Evolutionary conservation across 1,140 invertebrate species (phyloP), one percentile per base, ranked within the genome.

Genomic region (Danaus plexippus): DNA sequence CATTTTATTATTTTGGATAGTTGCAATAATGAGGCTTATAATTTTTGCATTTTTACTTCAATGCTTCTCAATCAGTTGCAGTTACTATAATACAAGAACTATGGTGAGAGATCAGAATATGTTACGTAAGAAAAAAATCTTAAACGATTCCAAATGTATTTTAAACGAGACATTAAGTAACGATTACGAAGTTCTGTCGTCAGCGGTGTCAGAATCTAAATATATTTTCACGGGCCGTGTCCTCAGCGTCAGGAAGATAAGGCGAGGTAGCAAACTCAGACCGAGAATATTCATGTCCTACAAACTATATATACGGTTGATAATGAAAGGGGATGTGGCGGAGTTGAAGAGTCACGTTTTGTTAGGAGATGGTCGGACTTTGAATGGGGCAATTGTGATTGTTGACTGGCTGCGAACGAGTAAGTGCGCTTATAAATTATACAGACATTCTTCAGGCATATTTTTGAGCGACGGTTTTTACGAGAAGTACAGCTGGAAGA

Each of bases 141-240:
- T 67, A 72, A 83, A 83, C 61, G 67, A 56, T 62, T 62, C 73
- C 71, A 84, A 84, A 81, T 86, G 83, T 77, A 67, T 80, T 81
- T 78, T 78, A 71, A 86, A 86, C 67, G 83, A 83, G 73, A 86
- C 80, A 66, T 76, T 86, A 77, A 84, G 79, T 77, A 86, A 86
- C 75, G 83, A 86, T 77, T 86, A 84, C 68, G 83, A 84, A 77
- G 81, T 84, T 77, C 63, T 86, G 73, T 80, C 80, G 66, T 86
- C 83, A 59, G 80, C 75, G 52, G 83, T 86, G 62, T 84, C 79
- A 71, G 83, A 86, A 71, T 84, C 83, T 67, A 84, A 83, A 74
- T 84, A 86, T 67, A 79, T 86, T 75, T 86, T 86, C 73, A 83
- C 79, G 53, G 83, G 79, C 44, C 74, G 83, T 61, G 83, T 86